Conservation (phyloP, 2,888 invertebrate genomes). For the Drosophila neonasuta region DNA sequence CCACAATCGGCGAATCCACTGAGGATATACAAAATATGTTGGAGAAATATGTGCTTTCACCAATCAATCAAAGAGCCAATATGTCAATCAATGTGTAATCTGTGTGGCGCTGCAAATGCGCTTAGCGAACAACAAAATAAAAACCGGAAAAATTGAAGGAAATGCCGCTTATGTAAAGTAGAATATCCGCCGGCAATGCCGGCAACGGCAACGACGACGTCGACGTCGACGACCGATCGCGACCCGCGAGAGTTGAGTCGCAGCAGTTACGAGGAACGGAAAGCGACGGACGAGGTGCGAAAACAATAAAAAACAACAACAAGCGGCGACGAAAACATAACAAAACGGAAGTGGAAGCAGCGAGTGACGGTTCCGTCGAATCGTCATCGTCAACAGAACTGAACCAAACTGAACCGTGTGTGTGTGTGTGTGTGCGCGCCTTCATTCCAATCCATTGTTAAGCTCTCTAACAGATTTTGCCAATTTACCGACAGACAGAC, state of each 20-base stretch:
- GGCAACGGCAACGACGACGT: slow-evolving; percentile 31
- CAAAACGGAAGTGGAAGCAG: slow-evolving; percentile 64
- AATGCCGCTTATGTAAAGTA: slow-evolving; percentile 79
- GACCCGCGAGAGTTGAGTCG: slow-evolving; percentile 15
- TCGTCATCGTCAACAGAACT: slow-evolving; percentile 29
- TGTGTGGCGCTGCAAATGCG: slow-evolving; percentile 39
- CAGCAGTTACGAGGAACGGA: slow-evolving; percentile 3
- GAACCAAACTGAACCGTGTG: neutral
- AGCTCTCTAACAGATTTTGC: slow-evolving; percentile 54
- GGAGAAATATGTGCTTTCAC: neutral
- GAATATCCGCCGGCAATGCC: slow-evolving; percentile 76
- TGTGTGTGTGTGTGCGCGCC: neutral
- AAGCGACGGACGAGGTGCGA: slow-evolving; percentile 60
- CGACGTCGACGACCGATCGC: slow-evolving; percentile 39
- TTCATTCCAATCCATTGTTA: slow-evolving; percentile 28
- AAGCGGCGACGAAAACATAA: slow-evolving; percentile 8
- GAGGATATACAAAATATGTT: neutral
- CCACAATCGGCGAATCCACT: neutral
- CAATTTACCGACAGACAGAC: slow-evolving; percentile 58
- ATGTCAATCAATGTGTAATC: slow-evolving; percentile 28
- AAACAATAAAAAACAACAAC: slow-evolving; percentile 54
- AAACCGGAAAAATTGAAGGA: slow-evolving; percentile 66
- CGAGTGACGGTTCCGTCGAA: slow-evolving; percentile 53
- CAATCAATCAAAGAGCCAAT: slow-evolving; percentile 6
- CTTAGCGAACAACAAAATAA: slow-evolving; percentile 51